phyloP scores from a whole-genome alignment of 1,140 invertebrate genomes.

The Drosophila insularis region DNA sequence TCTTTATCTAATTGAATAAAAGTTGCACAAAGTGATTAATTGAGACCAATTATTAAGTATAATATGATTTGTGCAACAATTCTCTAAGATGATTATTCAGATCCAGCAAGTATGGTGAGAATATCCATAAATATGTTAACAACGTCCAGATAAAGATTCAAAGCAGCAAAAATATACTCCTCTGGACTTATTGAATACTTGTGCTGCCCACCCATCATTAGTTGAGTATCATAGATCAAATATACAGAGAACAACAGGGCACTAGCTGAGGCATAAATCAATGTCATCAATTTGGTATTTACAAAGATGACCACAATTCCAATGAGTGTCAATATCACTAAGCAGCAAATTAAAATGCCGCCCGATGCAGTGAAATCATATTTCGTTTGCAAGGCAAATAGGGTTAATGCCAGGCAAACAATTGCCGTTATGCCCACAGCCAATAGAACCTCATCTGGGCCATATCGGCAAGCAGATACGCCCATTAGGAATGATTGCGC shows the following conservation, averaged over 20 bases:
- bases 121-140: slow-evolving; percentile 93
- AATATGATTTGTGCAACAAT: background rate
- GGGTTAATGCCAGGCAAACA: slow-evolving; percentile 90
- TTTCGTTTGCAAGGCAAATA: slow-evolving; percentile 97
- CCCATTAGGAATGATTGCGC: slow-evolving; percentile 90
- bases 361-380: slow-evolving; percentile 94
- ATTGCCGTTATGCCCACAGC: slow-evolving; percentile 91
- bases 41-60: background rate
- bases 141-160: slow-evolving; percentile 58
- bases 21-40: slow-evolving; percentile 54
- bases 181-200: slow-evolving; percentile 54
- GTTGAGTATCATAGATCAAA: slow-evolving; percentile 94
- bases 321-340: slow-evolving; percentile 91
- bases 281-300: slow-evolving; percentile 83
- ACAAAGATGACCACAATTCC: slow-evolving; percentile 90
- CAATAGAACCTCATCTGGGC: slow-evolving; percentile 84
- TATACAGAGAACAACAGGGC: slow-evolving; percentile 88
- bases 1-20: background rate
- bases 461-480: slow-evolving; percentile 85
- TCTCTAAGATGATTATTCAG: background rate
- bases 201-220: slow-evolving; percentile 92
- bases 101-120: slow-evolving; percentile 84
- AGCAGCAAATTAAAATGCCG: slow-evolving; percentile 89
- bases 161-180: slow-evolving; percentile 61
- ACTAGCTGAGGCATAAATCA: slow-evolving; percentile 91